Evolutionary conservation across 2,888 invertebrate genomes (phyloP).

Genomic region (Resseliella maxima): DNA sequence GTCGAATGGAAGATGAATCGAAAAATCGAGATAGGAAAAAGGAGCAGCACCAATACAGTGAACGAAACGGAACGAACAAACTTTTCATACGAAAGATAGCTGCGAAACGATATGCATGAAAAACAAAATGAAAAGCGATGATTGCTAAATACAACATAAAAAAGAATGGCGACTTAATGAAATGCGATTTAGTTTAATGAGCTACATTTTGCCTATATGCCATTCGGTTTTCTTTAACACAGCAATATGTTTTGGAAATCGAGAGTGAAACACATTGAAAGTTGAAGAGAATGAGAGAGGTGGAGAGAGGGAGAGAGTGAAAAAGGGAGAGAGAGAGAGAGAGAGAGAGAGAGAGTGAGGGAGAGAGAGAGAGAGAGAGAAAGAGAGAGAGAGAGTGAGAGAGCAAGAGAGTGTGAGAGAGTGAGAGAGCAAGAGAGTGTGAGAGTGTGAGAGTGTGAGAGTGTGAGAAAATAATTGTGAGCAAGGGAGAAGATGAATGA

Average conservation of each 20-base stretch:
- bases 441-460: not conserved
- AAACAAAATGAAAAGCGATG: slow-evolving; percentile 51
- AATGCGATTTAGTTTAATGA: slow-evolving; percentile 49
- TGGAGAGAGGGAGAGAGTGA: not conserved
- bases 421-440: not conserved
- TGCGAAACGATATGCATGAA: slow-evolving; percentile 13
- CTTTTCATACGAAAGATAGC: not conserved
- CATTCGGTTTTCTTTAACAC: not conserved
- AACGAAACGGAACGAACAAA: slow-evolving; percentile 9
- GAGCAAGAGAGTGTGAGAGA: not conserved
- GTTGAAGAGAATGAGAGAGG: not conserved
- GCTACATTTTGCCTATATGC: slow-evolving; percentile 50
- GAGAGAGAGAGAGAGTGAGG: no score
- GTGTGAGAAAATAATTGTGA: no score
- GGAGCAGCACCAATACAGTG: not conserved
- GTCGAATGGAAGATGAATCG: slow-evolving; percentile 16
- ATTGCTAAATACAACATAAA: slow-evolving; percentile 46
- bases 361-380: no score
- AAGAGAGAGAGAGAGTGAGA: no score
- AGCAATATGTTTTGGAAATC: slow-evolving; percentile 37
- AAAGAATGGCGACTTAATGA: slow-evolving; percentile 51
- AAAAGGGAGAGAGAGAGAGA: not conserved
- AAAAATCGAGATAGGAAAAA: not conserved
- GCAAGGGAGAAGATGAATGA: no score
- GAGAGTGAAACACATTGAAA: not conserved